These are phyloP conservation scores for Mantis religiosa DNA, from an alignment of 2,888 invertebrate species.

Conservation along the genomic window DNA sequence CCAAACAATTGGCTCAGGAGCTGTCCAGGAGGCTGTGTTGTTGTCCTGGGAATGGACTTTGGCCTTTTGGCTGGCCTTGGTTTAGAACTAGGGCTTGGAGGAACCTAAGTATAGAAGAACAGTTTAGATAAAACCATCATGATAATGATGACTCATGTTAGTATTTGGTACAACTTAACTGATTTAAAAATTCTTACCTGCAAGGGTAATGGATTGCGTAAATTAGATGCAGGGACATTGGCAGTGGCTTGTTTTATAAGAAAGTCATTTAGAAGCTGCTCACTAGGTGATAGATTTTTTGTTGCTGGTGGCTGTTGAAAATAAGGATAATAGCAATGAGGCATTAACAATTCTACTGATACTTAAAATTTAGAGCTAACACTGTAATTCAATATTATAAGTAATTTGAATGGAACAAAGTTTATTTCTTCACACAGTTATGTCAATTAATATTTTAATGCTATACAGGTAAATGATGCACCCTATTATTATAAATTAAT, in stretches of 20 bases:
- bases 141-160: neutral
- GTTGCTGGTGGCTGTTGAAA: neutral
- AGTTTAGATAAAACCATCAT: neutral
- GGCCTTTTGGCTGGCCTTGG: neutral
- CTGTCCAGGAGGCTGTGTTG: neutral
- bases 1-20: neutral
- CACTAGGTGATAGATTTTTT: neutral
- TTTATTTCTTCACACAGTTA: too few species aligned
- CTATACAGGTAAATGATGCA: too few species aligned
- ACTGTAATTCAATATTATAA: too few species aligned
- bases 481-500: too few species aligned
- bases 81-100: neutral
- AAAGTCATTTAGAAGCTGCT: conserved; percentile 2
- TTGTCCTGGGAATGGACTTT: neutral
- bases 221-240: neutral
- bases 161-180: neutral
- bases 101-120: neutral
- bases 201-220: neutral
- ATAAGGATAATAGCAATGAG: neutral
- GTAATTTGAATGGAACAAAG: too few species aligned
- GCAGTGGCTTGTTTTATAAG: neutral
- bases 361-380: too few species aligned
- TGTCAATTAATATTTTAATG: too few species aligned
- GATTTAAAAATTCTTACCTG: neutral
- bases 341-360: too few species aligned